Percentiles rank a stretch among this genome's conserved stretches.
Conservation (phyloP, 2,888 invertebrate species). For the Mystacides longicornis region DNA sequence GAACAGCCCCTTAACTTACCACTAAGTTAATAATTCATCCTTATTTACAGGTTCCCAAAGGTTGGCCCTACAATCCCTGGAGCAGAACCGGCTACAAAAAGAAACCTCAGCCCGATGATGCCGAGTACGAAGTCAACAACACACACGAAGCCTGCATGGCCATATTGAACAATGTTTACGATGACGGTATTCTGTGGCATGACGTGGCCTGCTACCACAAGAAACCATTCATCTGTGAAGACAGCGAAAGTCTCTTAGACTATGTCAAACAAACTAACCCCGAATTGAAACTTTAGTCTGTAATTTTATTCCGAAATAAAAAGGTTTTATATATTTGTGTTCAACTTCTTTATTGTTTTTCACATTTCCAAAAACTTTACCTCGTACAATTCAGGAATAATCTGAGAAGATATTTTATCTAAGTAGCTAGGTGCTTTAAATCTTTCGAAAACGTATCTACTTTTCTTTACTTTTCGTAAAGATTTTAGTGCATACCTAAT, state of each 20-base stretch:
- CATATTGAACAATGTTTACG: constrained; percentile 42
- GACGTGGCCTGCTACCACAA: constrained; percentile 41
- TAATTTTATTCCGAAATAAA: too few relatives aligned
- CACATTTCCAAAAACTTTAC: too few relatives aligned
- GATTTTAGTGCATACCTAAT: too few relatives aligned
- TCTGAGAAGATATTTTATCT: too few relatives aligned
- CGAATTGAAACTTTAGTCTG: constrained; percentile 8
- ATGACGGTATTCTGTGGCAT: constrained; percentile 41
- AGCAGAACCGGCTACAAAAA: constrained; percentile 38
- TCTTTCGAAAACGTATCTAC: too few relatives aligned
- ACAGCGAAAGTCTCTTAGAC: constrained; percentile 38
- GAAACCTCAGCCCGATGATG: constrained; percentile 39
- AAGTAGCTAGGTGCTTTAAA: too few relatives aligned
- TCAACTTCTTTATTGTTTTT: too few relatives aligned
- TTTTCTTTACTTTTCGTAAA: too few relatives aligned
- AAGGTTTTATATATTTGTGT: too few relatives aligned
- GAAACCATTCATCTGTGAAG: constrained; percentile 43
- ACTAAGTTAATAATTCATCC: too few relatives aligned
- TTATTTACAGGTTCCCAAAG: constrained; percentile 26
- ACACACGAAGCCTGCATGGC: constrained; percentile 40
- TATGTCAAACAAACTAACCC: constrained; percentile 29
- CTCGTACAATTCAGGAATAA: too few relatives aligned
- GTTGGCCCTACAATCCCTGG: constrained; percentile 34
- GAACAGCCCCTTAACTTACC: too few relatives aligned
- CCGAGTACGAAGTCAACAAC: constrained; percentile 36